phyloP scores from a whole-genome alignment of 2,888 invertebrate genomes.

The Rosalia funebris region DNA sequence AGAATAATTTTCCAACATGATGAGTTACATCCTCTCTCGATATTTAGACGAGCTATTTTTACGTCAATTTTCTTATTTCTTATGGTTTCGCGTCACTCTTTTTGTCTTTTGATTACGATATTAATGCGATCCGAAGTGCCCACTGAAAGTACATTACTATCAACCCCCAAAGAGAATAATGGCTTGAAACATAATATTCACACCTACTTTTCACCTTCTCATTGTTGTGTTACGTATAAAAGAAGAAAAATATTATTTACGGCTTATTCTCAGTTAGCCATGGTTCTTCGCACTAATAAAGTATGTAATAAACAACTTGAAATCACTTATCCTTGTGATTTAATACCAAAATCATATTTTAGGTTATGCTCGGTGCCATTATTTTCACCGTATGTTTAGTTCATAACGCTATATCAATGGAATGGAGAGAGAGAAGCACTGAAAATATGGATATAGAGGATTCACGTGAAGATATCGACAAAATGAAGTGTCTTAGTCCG shows the following conservation, averaged over 20 bases:
- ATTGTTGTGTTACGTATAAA: constrained; percentile 21
- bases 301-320: constrained; percentile 1
- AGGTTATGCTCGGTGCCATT: not conserved
- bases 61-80: too few species aligned
- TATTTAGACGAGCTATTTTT: too few species aligned
- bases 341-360: not conserved
- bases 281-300: constrained; percentile 6
- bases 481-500: not conserved
- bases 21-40: too few species aligned
- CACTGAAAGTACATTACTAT: constrained; percentile 6
- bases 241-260: constrained; percentile 8
- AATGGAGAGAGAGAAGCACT: constrained; percentile 3
- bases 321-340: not conserved
- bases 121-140: constrained; percentile 1
- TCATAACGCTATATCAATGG: not conserved
- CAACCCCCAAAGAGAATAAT: constrained; percentile 12
- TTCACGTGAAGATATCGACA: not conserved
- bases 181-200: constrained; percentile 9
- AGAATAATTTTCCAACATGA: too few species aligned
- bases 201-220: constrained; percentile 16
- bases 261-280: constrained; percentile 15
- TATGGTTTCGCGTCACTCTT: not conserved
- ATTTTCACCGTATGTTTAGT: constrained; percentile 6
- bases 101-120: not conserved
- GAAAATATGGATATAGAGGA: not conserved